A percentile compares a stretch with the other conserved stretches of the same genome.
phyloP scores from a whole-genome alignment of 2,797 vertebrate species.

The Petrocephalus sullivani region DNA sequence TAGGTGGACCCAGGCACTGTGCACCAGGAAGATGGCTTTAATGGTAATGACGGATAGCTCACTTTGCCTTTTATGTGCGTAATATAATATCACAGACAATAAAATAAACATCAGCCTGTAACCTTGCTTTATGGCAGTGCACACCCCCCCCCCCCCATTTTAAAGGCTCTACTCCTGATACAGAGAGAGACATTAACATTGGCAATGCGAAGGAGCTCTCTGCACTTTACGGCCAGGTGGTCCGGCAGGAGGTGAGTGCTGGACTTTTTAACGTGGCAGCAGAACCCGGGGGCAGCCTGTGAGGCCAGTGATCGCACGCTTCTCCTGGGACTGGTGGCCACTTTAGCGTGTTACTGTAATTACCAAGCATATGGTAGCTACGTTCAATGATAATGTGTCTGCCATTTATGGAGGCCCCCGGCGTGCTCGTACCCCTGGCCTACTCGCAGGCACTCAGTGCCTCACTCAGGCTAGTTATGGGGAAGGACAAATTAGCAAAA shows the following conservation, averaged over 20 bases:
- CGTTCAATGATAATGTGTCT: background rate
- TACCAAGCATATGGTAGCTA: background rate
- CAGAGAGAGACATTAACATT: background rate
- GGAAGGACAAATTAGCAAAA: constrained; percentile 32
- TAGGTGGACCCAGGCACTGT: background rate
- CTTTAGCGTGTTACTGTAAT: background rate
- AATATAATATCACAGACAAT: constrained; percentile 26
- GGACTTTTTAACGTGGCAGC: background rate
- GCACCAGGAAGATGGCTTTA: constrained; percentile 19
- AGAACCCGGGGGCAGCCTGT: background rate
- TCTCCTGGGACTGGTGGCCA: background rate
- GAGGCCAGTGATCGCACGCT: background rate
- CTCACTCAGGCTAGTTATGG: constrained; percentile 32
- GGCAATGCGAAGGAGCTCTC: background rate
- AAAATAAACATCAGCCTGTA: constrained; percentile 28
- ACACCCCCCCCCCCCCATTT: background rate
- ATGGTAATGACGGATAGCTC: constrained; percentile 15
- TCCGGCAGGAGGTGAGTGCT: background rate
- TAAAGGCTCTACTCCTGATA: background rate
- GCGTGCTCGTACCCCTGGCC: background rate
- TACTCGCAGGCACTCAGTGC: background rate
- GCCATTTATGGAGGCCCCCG: background rate
- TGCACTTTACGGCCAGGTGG: background rate
- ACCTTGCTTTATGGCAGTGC: constrained; percentile 20
- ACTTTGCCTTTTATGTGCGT: constrained; percentile 21